Evolutionary conservation across 2,113 vertebrate genomes (phyloP).

Genomic region (Gadus chalcogrammus): DNA sequence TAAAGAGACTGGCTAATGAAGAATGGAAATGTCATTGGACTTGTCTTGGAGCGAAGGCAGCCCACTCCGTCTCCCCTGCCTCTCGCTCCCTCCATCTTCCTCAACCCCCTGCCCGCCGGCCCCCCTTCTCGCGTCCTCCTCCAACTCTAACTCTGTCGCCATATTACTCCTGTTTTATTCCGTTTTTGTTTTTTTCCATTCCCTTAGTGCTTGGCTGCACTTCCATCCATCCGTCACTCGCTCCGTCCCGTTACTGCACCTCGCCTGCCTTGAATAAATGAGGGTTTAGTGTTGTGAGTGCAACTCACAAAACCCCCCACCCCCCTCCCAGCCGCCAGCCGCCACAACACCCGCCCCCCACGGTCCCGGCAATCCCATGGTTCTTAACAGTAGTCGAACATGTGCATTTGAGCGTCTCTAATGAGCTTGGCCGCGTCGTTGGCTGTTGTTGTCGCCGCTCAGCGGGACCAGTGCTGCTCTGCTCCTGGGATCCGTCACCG

Average conservation of each 20-base stretch:
- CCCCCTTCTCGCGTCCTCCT: constrained; percentile 3
- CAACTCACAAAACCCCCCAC: constrained; percentile 31
- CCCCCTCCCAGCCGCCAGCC: background rate
- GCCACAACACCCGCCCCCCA: constrained; percentile 5
- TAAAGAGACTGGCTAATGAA: constrained; percentile 65
- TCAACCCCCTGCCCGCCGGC: background rate
- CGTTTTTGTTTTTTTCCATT: constrained; percentile 34
- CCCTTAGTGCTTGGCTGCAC: constrained; percentile 42
- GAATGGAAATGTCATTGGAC: constrained; percentile 56
- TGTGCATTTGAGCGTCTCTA: constrained; percentile 69
- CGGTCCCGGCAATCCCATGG: constrained; percentile 36
- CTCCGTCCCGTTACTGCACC: constrained; percentile 31
- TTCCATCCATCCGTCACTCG: constrained; percentile 49
- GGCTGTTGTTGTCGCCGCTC: constrained; percentile 48
- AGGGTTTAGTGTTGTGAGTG: constrained; percentile 54
- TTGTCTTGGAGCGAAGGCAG: constrained; percentile 51
- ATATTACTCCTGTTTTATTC: constrained; percentile 1
- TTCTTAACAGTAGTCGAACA: constrained; percentile 55
- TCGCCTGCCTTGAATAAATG: constrained; percentile 53
- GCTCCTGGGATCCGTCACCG: constrained; percentile 56
- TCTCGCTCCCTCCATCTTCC: background rate
- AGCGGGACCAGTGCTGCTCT: constrained; percentile 50
- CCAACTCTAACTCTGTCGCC: constrained; percentile 11
- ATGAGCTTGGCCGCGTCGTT: constrained; percentile 56
- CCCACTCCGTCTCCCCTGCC: constrained; percentile 42